Percentiles rank a stretch among this genome's conserved stretches.
Evolutionary conservation across 2,797 vertebrate genomes (phyloP).

Genomic region (Chiroxiphia lanceolata): DNA sequence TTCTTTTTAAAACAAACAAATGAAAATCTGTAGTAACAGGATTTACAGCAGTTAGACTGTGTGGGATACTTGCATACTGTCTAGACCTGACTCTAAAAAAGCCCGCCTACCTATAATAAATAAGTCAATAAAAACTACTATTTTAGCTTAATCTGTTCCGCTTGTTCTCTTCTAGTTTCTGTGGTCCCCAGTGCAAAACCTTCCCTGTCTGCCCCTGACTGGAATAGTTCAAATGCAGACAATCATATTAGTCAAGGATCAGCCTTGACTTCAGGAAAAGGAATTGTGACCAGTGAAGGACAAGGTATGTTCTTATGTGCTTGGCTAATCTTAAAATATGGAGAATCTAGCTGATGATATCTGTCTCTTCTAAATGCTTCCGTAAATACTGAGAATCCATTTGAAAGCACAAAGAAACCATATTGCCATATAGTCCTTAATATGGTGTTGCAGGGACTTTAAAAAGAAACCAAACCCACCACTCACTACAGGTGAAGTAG

Average conservation of each 20-base stretch:
- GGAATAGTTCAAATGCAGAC: slow-evolving; percentile 69
- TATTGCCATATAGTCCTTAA: not conserved
- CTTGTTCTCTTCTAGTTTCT: slow-evolving; percentile 41
- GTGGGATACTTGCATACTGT: not conserved
- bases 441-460: not conserved
- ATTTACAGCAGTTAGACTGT: not conserved
- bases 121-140: not conserved
- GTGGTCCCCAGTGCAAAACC: slow-evolving; percentile 53
- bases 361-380: not conserved
- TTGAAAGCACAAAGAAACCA: not conserved
- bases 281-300: slow-evolving; percentile 40
- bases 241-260: slow-evolving; percentile 58
- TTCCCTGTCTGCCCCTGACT: slow-evolving; percentile 61
- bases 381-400: not conserved
- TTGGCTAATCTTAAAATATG: not conserved
- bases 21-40: not conserved
- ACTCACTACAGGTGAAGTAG: rapidly evolving
- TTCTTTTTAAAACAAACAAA: not conserved
- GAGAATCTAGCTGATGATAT: not conserved
- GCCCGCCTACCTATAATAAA: rapidly evolving
- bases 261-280: slow-evolving; percentile 45
- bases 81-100: not conserved
- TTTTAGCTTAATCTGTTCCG: not conserved
- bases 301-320: slow-evolving; percentile 55
- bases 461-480: not conserved